Evolutionary conservation across 2,113 vertebrate genomes (phyloP).

Genomic region (Sphaerodactylus townsendi): DNA sequence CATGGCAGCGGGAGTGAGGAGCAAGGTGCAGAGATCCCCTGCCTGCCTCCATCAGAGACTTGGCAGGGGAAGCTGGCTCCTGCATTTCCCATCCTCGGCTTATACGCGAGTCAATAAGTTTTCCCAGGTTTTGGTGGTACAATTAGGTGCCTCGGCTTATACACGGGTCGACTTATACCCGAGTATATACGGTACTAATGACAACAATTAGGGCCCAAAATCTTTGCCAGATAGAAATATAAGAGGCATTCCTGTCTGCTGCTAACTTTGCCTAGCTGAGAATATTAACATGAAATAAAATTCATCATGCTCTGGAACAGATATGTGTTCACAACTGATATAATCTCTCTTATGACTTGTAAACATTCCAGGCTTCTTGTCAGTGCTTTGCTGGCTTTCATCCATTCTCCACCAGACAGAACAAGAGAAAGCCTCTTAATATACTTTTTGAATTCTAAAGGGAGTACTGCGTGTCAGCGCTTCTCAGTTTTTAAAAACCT

Average conservation of each 20-base stretch:
- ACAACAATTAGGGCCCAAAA: conserved; percentile 78
- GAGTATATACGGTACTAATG: no score
- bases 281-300: conserved; percentile 77
- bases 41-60: no score
- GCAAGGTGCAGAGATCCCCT: no score
- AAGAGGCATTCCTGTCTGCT: conserved; percentile 77
- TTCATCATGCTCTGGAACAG: conserved; percentile 78
- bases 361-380: conserved; percentile 68
- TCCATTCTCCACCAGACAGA: conserved; percentile 62
- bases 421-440: conserved; percentile 45
- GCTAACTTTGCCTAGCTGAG: conserved; percentile 75
- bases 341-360: conserved; percentile 66
- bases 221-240: conserved; percentile 81
- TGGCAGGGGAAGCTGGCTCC: no score
- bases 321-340: conserved; percentile 77
- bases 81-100: no score
- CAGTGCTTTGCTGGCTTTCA: conserved; percentile 60
- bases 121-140: no score
- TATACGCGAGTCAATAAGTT: no score
- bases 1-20: no score
- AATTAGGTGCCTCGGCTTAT: no score
- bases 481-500: conserved; percentile 43
- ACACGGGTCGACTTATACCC: no score
- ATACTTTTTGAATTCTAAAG: conserved; percentile 58
- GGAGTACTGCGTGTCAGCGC: conserved; percentile 55